Evolutionary conservation across 2,113 vertebrate species (phyloP), one percentile per base, ranked within the genome.

Genomic region (Peromyscus californicus): DNA sequence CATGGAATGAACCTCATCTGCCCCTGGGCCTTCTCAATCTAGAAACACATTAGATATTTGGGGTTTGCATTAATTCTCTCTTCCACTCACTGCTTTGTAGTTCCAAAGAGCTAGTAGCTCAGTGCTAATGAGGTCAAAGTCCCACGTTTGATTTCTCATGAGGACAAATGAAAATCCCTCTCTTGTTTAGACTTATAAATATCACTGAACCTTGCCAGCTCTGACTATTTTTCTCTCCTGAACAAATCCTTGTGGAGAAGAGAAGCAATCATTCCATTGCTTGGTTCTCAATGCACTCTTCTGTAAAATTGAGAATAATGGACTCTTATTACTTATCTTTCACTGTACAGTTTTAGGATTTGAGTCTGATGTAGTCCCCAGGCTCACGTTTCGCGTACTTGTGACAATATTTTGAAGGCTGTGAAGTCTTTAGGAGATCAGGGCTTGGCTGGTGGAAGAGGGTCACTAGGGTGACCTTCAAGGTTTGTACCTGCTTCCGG

Each of bases 1-100:
- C 93, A 96, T 88, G 96, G 96, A 98, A 97, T 98, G 97, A 95
- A 57, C 65, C 92, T 93, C 80, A 79, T 76, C 74, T 96, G 78
- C 97, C 97, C 95, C 92, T 76, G 94, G 86, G 95, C 69, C 91
- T 96, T 82, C 92, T 97, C 95, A 86, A 39, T 92, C 96, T 97
- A 63, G 76, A 94, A 89, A 95, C 90, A 96, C 86, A 96, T 96
- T 96, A 97, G 89, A 70, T 78, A 84, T 93, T 76, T 45, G 86
- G 94, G 90, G 95, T 85, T 69, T 75, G 57, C 92, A 86, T 97
- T 97, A 93, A 96, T 96, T 97, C 91, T 96, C 74, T 95, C 82
- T 57, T 70, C 89, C 31, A 29, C 48, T 95, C 83, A 45, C 88
- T 67, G 78, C 78, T 85, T 96, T 95, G 1, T 94, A 91, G 90